Conservation (phyloP, 2,113 vertebrate genomes). For the Piaya cayana region DNA sequence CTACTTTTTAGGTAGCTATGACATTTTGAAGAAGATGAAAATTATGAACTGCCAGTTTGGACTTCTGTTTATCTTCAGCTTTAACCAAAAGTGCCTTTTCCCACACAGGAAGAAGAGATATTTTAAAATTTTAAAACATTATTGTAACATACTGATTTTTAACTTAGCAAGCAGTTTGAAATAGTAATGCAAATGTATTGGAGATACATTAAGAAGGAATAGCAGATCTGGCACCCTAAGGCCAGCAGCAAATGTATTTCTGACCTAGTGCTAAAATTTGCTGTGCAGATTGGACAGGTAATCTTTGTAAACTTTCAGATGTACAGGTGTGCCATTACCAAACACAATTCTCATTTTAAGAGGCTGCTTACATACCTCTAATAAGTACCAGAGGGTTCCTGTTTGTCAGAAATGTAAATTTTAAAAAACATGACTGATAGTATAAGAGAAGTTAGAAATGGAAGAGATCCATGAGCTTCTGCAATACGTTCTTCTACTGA, state of each 20-base stretch:
- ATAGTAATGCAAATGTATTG: not conserved
- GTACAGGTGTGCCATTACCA: not conserved
- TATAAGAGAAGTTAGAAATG: not conserved
- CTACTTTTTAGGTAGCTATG: not conserved
- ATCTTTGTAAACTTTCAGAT: not conserved
- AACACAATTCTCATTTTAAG: not conserved
- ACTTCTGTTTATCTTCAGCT: not conserved
- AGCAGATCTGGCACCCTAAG: not conserved
- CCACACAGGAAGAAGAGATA: not conserved
- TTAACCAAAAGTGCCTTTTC: not conserved
- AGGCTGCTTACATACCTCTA: not conserved
- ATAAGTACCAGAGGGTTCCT: not conserved
- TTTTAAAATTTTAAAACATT: not conserved
- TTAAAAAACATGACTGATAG: not conserved
- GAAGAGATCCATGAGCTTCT: not conserved
- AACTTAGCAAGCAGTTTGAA: not conserved
- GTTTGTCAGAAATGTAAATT: not conserved
- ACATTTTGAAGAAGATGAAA: not conserved
- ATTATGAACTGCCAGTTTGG: not conserved
- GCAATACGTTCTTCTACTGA: not conserved
- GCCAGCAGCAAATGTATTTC: not conserved
- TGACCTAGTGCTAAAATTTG: not conserved
- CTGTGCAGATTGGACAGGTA: not conserved
- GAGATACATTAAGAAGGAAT: not conserved
- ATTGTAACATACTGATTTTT: not conserved